Conservation (phyloP, 2,797 vertebrate species). For the Trachops cirrhosus region DNA sequence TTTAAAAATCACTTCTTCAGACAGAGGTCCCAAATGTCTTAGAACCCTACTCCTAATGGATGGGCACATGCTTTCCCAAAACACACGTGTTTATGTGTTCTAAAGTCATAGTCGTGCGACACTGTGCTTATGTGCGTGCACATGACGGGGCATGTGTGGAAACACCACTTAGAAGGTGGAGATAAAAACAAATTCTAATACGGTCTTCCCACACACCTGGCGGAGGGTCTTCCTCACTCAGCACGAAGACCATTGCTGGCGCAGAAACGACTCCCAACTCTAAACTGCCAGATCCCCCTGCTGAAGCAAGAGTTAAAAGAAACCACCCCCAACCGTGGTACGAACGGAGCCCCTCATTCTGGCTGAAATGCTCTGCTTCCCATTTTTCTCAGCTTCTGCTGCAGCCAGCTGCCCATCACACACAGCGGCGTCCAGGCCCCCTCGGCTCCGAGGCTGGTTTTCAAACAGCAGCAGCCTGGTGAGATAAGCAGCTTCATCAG, state of each 20-base stretch:
- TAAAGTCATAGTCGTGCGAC: neutral
- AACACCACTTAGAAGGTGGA: neutral
- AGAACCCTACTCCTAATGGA: no score
- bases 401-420: neutral
- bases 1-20: neutral
- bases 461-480: neutral
- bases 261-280: neutral
- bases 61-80: neutral
- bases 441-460: neutral
- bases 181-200: neutral
- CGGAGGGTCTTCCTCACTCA: neutral
- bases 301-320: neutral
- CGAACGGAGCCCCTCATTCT: neutral
- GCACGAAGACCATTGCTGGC: neutral
- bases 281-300: rapidly evolving
- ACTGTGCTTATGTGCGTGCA: neutral
- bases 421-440: neutral
- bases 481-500: no score
- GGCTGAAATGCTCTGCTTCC: neutral
- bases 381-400: neutral
- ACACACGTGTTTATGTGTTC: neutral
- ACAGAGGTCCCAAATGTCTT: neutral
- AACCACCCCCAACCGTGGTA: neutral
- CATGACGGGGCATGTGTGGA: neutral
- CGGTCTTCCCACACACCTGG: neutral